phyloP scores from a whole-genome alignment of 2,113 vertebrate genomes.

The Anthoscopus minutus region DNA sequence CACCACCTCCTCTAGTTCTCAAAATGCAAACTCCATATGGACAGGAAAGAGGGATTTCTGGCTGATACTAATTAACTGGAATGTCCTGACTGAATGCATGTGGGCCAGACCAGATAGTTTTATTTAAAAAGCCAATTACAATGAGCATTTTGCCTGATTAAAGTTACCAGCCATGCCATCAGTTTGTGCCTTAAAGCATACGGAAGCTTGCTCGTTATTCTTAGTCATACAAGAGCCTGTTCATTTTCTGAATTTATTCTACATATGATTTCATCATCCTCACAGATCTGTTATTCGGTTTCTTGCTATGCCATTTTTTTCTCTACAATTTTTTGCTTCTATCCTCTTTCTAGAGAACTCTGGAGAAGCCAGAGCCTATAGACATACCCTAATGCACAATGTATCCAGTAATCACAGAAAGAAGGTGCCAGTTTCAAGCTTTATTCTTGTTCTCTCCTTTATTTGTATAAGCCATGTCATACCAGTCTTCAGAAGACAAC shows the following conservation, averaged over 20 bases:
- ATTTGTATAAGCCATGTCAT: background rate
- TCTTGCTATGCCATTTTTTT: background rate
- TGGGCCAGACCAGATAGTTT: slow-evolving; percentile 5
- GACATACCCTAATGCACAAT: background rate
- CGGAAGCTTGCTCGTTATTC: background rate
- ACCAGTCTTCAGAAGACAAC: background rate
- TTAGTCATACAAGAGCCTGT: slow-evolving; percentile 10
- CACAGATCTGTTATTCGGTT: background rate
- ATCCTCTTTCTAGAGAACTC: background rate
- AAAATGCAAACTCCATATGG: slow-evolving; percentile 46
- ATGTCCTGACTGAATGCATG: slow-evolving; percentile 8
- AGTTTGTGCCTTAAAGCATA: background rate
- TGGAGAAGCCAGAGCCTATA: background rate
- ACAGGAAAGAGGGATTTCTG: slow-evolving; percentile 34
- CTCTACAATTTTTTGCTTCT: background rate
- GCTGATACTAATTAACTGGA: slow-evolving; percentile 45
- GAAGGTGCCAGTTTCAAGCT: background rate
- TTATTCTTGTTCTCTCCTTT: background rate
- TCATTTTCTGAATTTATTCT: slow-evolving; percentile 1
- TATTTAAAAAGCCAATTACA: background rate
- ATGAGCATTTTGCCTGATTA: background rate
- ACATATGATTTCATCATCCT: background rate
- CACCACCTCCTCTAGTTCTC: background rate
- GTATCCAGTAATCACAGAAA: background rate
- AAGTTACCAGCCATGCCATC: background rate